Conservation (phyloP, 1,140 invertebrate species). For the Calosoma granatense region DNA sequence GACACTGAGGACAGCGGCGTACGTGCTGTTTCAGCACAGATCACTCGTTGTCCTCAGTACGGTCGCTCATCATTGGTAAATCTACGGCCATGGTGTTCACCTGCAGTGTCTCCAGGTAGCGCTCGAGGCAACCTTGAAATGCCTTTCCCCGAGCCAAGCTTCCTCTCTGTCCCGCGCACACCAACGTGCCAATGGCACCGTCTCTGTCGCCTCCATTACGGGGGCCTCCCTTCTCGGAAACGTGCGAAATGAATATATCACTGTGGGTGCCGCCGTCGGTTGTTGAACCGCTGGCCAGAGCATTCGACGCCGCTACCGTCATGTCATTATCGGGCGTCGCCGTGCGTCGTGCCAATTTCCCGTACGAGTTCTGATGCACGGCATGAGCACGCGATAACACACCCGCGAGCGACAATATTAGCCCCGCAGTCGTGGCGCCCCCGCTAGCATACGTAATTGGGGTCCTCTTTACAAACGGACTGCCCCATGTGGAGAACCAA, state of each 20-base stretch:
- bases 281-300: neutral
- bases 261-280: constrained; percentile 1
- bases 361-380: neutral
- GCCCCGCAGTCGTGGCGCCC: too few species aligned
- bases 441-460: neutral
- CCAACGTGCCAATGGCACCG: neutral
- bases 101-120: constrained; percentile 19
- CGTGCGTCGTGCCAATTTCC: too few species aligned
- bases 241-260: constrained; percentile 9
- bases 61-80: neutral
- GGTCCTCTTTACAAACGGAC: neutral
- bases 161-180: constrained; percentile 11
- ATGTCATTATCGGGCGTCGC: too few species aligned
- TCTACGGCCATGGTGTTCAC: constrained; percentile 18
- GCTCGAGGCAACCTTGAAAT: constrained; percentile 21
- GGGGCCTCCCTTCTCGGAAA: constrained; percentile 7
- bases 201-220: neutral
- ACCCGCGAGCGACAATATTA: too few species aligned
- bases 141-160: constrained; percentile 17
- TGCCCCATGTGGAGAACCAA: neutral
- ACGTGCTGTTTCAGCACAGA: too few species aligned
- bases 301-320: neutral
- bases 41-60: too few species aligned
- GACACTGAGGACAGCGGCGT: neutral
- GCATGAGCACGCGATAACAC: neutral